Conservation (phyloP, 2,888 invertebrate species). For the Metellina segmentata region DNA sequence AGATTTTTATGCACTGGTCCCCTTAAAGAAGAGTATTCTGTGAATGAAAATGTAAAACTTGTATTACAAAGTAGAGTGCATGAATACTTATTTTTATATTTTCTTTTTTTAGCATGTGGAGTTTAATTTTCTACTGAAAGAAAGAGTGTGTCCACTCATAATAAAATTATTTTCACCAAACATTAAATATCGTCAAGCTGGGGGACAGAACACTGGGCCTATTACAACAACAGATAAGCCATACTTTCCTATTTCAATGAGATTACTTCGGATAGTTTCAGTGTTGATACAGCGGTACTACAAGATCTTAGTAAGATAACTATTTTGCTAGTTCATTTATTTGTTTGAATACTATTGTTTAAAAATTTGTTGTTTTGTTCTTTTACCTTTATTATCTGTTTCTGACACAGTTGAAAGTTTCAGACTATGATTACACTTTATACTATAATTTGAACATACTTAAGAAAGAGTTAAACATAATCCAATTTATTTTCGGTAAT, state of each 20-base stretch:
- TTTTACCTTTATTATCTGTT: too few species aligned
- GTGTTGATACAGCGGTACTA: slow-evolving; percentile 97
- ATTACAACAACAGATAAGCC: slow-evolving; percentile 89
- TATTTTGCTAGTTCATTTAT: not conserved
- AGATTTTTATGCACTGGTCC: too few species aligned
- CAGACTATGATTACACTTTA: too few species aligned
- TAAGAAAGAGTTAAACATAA: too few species aligned
- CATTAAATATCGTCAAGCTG: slow-evolving; percentile 90
- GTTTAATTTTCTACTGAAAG: slow-evolving; percentile 95
- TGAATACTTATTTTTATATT: not conserved
- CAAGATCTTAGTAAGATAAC: slow-evolving; percentile 87
- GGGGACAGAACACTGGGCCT: slow-evolving; percentile 76
- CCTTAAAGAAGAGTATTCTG: too few species aligned
- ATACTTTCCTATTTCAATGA: slow-evolving; percentile 97
- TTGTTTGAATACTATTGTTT: slow-evolving; percentile 7
- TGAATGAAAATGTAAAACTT: too few species aligned
- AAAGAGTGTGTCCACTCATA: slow-evolving; percentile 98
- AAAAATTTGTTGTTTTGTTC: not conserved
- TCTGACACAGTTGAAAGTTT: too few species aligned
- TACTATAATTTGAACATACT: too few species aligned
- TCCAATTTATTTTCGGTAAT: too few species aligned
- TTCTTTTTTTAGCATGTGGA: slow-evolving; percentile 88
- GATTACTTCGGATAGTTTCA: slow-evolving; percentile 94
- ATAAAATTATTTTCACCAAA: slow-evolving; percentile 99
- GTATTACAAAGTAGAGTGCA: too few species aligned